Evolutionary conservation across 2,113 vertebrate genomes (phyloP).

Genomic region (Ophthalmolycus amberensis): DNA sequence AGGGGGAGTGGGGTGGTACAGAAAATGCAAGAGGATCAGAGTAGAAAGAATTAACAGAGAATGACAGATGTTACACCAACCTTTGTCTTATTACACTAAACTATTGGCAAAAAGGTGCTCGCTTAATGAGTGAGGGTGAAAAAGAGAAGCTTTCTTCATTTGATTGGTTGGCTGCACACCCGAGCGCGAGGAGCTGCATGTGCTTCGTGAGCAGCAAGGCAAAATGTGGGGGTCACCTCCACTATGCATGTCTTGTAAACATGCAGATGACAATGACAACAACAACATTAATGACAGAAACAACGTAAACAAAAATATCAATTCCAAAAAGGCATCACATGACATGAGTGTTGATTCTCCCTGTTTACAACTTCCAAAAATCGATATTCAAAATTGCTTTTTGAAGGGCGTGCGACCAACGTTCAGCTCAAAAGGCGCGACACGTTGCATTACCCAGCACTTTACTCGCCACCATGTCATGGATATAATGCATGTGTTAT

Average conservation of each 20-base stretch:
- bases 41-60: not conserved
- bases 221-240: not conserved
- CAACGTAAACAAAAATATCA: not conserved
- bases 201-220: not conserved
- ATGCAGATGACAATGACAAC: not conserved
- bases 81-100: conserved; percentile 1
- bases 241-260: not conserved
- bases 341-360: not conserved
- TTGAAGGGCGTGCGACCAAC: too few species aligned
- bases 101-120: not conserved
- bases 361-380: not conserved
- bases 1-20: not conserved
- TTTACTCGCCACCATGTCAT: too few species aligned
- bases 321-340: not conserved
- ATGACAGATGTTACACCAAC: conserved; percentile 1
- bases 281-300: not conserved
- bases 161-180: not conserved
- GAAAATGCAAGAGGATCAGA: not conserved
- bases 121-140: not conserved
- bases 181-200: conserved; percentile 11
- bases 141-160: not conserved
- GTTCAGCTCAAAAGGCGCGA: too few species aligned
- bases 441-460: too few species aligned
- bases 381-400: too few species aligned
- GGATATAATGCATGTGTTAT: too few species aligned